Conservation (phyloP, 2,888 invertebrate genomes). For the Amphipyra tragopoginis region DNA sequence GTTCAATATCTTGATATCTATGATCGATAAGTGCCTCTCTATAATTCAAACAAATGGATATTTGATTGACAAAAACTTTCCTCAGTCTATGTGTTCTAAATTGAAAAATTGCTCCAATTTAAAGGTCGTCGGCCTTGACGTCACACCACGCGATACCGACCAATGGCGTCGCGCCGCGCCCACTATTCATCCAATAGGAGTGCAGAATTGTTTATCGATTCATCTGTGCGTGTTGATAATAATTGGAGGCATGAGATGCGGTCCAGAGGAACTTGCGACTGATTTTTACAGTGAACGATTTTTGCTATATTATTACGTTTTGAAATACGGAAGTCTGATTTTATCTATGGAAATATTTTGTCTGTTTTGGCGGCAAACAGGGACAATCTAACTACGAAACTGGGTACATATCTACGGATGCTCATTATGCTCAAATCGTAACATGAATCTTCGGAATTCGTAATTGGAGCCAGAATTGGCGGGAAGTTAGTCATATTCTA, state of each 20-base stretch:
- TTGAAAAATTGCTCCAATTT: slow-evolving; percentile 81
- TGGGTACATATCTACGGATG: slow-evolving; percentile 18
- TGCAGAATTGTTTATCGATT: slow-evolving; percentile 71
- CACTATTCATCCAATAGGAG: slow-evolving; percentile 72
- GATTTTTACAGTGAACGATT: slow-evolving; percentile 40
- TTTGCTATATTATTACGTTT: slow-evolving; percentile 14
- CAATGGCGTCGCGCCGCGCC: slow-evolving; percentile 75
- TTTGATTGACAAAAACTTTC: slow-evolving; percentile 60
- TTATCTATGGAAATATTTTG: slow-evolving; percentile 42
- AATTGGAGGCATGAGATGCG: slow-evolving; percentile 58
- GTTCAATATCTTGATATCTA: slow-evolving; percentile 25
- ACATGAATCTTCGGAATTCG: slow-evolving; percentile 50
- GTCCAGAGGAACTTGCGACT: slow-evolving; percentile 53
- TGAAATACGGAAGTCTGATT: slow-evolving; percentile 28
- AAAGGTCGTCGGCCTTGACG: slow-evolving; percentile 80
- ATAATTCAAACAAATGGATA: slow-evolving; percentile 53
- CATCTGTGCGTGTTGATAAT: slow-evolving; percentile 66
- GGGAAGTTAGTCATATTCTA: slow-evolving; percentile 46
- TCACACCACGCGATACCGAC: slow-evolving; percentile 67
- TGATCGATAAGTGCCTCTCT: slow-evolving; percentile 37
- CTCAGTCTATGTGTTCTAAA: slow-evolving; percentile 64
- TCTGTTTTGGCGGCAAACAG: slow-evolving; percentile 16
- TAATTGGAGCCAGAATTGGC: slow-evolving; percentile 47
- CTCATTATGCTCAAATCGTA: slow-evolving; percentile 40
- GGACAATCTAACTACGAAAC: background rate